phyloP scores from a whole-genome alignment of 2,113 vertebrate genomes.

The Arizona elegans region DNA sequence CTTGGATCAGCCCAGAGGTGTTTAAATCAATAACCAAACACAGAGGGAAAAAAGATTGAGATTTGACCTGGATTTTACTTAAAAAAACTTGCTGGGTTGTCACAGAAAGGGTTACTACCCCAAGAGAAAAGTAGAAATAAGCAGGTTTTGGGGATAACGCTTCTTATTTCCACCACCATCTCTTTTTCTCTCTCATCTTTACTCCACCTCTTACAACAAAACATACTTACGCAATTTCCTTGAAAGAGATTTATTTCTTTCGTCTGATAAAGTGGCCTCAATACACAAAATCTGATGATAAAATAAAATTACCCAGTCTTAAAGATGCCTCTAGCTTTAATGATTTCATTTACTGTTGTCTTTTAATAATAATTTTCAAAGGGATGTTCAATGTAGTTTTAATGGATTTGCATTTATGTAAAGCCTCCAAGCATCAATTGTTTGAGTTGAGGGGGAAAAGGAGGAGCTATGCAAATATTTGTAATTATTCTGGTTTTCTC shows the following conservation, averaged over 20 bases:
- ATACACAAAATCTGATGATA: neutral
- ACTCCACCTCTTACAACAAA: neutral
- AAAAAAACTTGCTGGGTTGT: neutral
- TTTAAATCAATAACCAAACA: neutral
- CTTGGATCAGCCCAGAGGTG: neutral
- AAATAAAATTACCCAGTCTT: neutral
- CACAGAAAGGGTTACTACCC: neutral
- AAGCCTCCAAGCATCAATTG: neutral
- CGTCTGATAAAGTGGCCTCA: neutral
- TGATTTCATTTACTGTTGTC: neutral
- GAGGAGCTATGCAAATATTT: neutral
- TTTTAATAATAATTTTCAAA: neutral
- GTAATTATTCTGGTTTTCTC: neutral
- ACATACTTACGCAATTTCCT: neutral
- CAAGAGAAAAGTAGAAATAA: neutral
- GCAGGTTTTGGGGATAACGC: neutral
- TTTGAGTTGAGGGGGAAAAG: neutral
- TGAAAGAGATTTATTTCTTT: neutral
- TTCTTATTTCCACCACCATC: neutral
- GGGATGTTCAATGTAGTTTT: neutral
- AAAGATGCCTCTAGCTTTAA: neutral
- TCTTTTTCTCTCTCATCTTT: neutral
- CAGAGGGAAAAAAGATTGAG: neutral
- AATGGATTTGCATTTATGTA: neutral
- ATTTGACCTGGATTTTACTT: neutral